Base-by-base conservation (phyloP, 2,797 vertebrate species). In the Sebastes vulpes region DNA sequence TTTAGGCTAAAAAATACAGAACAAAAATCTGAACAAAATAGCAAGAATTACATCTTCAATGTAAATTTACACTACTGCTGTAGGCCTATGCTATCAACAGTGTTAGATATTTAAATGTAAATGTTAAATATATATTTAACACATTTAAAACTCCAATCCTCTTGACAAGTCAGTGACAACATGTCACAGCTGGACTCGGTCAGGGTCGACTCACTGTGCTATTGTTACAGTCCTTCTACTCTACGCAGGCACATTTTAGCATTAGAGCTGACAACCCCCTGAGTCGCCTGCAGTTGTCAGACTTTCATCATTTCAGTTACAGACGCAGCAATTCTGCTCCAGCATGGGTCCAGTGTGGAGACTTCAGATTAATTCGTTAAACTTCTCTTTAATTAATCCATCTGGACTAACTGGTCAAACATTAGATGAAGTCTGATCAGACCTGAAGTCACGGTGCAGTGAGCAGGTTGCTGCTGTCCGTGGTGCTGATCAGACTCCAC, bases 401-500 rank as follows among this genome's bases (percentile, higher is more conserved):
- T 12, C 32, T 32, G 56, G 28, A 65, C 54, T 35, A 65, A 66
- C 3, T 25, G 46, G 11, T 50, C n/a, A 28, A 53, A 76, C 85
- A 52, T 46, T 1, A 72, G 68, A 58, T 4, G 9, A 54, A 6
- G 8, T 4, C 26, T 1, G 32, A 72, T 54, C 14, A 26, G 72
- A 26, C 1, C 12, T 65, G 12, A 20, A 56, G 77, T 64, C 5
- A 23, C 0, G 48, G 63, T 23, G 58, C 72, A 20, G 77, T 14
- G 54, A 42, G 67, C 64, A 48, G 53, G 73, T 5, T 5, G 73
- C 84, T 16, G 54, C 75, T 26, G 65, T 64, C 31, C 11, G 5
- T 72, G 83, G 72, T 75, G 66, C 88, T 84, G 89, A 86, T 12
- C 1, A 35, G 32, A 35, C 32, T 35, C 32, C 32, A 0, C 32